Evolutionary conservation across 2,888 invertebrate genomes (phyloP).

Genomic region (Ectropis crepuscularia): DNA sequence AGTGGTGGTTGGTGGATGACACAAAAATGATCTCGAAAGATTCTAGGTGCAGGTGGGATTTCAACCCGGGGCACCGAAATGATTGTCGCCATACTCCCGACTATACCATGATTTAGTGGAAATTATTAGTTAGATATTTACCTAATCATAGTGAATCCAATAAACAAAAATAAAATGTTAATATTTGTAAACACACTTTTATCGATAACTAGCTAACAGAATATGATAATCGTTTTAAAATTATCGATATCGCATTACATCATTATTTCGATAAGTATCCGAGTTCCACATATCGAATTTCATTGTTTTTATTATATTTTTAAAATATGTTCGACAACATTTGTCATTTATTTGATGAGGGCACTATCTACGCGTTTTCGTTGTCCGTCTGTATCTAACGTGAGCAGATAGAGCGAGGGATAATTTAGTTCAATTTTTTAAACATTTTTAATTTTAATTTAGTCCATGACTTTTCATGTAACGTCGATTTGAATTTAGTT

Average conservation of each 20-base stretch:
- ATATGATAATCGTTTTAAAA: constrained; percentile 25
- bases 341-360: too few relatives aligned
- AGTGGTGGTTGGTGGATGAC: too few relatives aligned
- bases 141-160: constrained; percentile 3
- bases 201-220: constrained; percentile 17
- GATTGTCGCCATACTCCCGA: too few relatives aligned
- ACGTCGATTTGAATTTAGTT: constrained; percentile 10
- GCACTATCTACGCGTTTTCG: too few relatives aligned
- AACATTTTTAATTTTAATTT: not conserved
- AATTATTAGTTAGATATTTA: not conserved
- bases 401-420: too few relatives aligned
- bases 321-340: not conserved
- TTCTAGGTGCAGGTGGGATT: too few relatives aligned
- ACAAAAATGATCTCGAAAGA: too few relatives aligned
- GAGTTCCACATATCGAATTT: constrained; percentile 30
- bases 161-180: not conserved
- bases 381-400: too few relatives aligned
- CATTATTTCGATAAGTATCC: constrained; percentile 25
- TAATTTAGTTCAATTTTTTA: too few relatives aligned
- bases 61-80: too few relatives aligned
- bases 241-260: constrained; percentile 32
- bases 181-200: constrained; percentile 6
- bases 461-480: constrained; percentile 3
- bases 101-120: too few relatives aligned
- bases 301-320: constrained; percentile 26